Base-by-base conservation (phyloP, 2,113 vertebrate species). In the Orientallactaga bullata region DNA sequence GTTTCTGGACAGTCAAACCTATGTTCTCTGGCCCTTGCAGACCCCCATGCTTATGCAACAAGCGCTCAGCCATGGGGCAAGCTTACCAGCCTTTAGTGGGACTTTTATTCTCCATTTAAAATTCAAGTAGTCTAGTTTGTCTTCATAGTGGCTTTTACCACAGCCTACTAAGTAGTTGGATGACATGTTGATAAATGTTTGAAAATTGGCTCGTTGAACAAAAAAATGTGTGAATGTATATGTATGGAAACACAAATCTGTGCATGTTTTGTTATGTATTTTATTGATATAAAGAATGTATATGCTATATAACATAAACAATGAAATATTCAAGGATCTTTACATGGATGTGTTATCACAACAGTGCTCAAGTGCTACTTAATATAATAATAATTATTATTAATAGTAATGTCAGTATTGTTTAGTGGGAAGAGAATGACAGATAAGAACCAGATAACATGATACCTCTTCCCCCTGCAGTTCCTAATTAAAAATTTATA, bases 201-300 rank as follows among this genome's bases (percentile, higher is more conserved):
- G 77, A 93, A 68, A 58, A 66, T 35, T 85, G 39, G 3, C 20
- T 88, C 18, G 83, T 35, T 93, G 77, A 90, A 58, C n/a, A 69
- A 78, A n/a, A 58, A n/a, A 20, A 5, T 42, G 72, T 61, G 7
- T 80, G 37, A 24, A 3, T 39, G 0, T 39, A 11, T 30, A 12
- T 30, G 20, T 5, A 73, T 0, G 13, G 32, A 24, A 3, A n/a
- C 10, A 26, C 24, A 20, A 35, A 55, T 1, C 37, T 7, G 2
- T 39, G 28, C 2, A 7, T 13, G 6, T 18, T 65, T 68, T 26
- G 37, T 17, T 61, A 61, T 61, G 35, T 17, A 58, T 61, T 30
- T 55, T 71, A 73, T n/a, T 68, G 7, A 51, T 71, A 24, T 37
- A 61, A 79, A 61, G 3, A 23, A 58, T 60, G 35, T 16, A 5